Evolutionary conservation across 2,888 invertebrate genomes (phyloP).

Genomic region (Falcaria lacertinaria): DNA sequence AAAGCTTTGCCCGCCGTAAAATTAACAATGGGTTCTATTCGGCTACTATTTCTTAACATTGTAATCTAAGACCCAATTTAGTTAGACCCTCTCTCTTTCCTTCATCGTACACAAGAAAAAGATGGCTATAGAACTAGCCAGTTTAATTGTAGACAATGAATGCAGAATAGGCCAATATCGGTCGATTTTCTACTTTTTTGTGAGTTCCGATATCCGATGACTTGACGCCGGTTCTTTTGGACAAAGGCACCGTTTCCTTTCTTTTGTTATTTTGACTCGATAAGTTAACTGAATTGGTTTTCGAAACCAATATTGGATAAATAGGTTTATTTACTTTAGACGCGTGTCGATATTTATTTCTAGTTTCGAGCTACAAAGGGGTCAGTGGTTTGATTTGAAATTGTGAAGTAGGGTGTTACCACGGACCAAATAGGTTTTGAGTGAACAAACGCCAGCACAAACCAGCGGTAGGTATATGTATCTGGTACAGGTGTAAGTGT

Average conservation of each 20-base stretch:
- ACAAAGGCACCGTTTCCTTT: constrained; percentile 45
- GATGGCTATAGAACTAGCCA: neutral
- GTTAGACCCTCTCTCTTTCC: neutral
- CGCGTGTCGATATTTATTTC: too few species aligned
- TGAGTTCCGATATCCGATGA: constrained; percentile 37
- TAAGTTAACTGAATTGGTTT: constrained; percentile 34
- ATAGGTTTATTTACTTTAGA: constrained; percentile 2
- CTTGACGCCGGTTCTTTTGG: constrained; percentile 32
- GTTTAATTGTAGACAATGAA: neutral
- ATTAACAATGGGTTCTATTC: constrained; percentile 50
- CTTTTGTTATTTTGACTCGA: constrained; percentile 41
- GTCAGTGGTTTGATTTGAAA: too few species aligned
- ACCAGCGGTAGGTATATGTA: too few species aligned
- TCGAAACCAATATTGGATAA: constrained; percentile 9
- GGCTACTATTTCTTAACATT: neutral
- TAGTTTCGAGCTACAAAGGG: too few species aligned
- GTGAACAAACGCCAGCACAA: too few species aligned
- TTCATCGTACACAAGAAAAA: neutral
- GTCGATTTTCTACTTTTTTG: constrained; percentile 53
- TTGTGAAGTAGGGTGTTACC: too few species aligned
- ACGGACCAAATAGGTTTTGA: too few species aligned
- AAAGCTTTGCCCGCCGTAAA: constrained; percentile 56
- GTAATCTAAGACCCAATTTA: neutral
- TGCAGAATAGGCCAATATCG: neutral
- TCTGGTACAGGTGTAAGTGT: too few species aligned